These are phyloP conservation scores for Drosophila tani DNA, from an alignment of 1,140 invertebrate genomes.

Conservation along the genomic window DNA sequence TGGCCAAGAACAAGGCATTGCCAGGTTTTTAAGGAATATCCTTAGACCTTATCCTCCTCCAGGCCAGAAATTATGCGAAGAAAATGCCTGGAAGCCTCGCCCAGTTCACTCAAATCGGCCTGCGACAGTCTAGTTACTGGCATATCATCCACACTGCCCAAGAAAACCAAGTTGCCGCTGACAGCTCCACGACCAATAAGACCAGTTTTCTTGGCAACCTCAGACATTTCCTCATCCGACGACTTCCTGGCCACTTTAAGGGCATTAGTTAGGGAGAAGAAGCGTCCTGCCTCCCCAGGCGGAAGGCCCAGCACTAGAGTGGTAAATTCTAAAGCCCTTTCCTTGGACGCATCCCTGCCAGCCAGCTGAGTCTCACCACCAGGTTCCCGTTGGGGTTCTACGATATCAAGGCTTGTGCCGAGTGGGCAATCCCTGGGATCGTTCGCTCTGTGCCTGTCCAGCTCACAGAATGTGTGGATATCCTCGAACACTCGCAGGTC, in stretches of 20 bases:
- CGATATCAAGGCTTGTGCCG: slow-evolving; percentile 37
- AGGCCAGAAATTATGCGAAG: slow-evolving; percentile 19
- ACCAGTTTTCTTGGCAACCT: too few relatives aligned
- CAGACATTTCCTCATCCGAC: background rate
- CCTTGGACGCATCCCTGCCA: background rate
- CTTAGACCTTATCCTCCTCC: background rate
- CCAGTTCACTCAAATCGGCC: background rate
- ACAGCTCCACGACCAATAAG: slow-evolving; percentile 16
- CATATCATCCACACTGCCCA: background rate
- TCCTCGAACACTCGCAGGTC: slow-evolving; percentile 45
- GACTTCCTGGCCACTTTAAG: slow-evolving; percentile 16
- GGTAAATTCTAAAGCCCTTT: slow-evolving; percentile 20
- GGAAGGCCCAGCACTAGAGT: slow-evolving; percentile 43
- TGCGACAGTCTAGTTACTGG: background rate
- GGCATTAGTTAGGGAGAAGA: slow-evolving; percentile 26
- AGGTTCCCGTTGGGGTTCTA: background rate
- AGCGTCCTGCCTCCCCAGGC: background rate
- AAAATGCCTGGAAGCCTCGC: slow-evolving; percentile 16
- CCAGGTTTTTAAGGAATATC: background rate
- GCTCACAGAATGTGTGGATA: slow-evolving; percentile 62
- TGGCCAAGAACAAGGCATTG: background rate
- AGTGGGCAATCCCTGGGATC: slow-evolving; percentile 26
- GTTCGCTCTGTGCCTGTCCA: slow-evolving; percentile 38
- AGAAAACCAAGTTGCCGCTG: background rate
- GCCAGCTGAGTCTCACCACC: background rate